Evolutionary conservation across 2,888 invertebrate genomes (phyloP).

Genomic region (Acronicta aceris): DNA sequence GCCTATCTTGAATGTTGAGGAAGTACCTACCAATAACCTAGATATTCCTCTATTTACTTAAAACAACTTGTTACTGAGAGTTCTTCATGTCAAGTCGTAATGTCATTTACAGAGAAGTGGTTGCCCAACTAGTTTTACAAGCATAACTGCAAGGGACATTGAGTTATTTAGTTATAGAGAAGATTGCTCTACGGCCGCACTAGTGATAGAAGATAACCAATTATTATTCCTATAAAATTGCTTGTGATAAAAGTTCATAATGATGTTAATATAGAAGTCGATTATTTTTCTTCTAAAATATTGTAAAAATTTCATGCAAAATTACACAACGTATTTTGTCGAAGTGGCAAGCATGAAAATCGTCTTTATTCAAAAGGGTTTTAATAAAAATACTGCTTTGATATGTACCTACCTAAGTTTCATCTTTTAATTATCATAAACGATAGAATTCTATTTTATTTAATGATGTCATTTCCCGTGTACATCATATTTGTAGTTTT

Average conservation of each 20-base stretch:
- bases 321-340: no score
- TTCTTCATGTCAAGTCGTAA: constrained; percentile 11
- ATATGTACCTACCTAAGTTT: no score
- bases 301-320: neutral
- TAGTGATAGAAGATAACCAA: constrained; percentile 9
- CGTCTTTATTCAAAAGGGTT: no score
- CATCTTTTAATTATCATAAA: no score
- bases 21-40: no score
- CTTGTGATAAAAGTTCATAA: constrained; percentile 11
- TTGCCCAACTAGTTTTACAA: constrained; percentile 22
- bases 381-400: no score
- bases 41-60: constrained; percentile 7
- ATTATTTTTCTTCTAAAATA: constrained; percentile 3
- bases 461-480: no score
- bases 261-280: constrained; percentile 4
- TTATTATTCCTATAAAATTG: constrained; percentile 18
- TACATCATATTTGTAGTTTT: no score
- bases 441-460: no score
- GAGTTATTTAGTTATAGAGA: constrained; percentile 38
- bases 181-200: constrained; percentile 26
- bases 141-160: constrained; percentile 24
- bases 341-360: no score
- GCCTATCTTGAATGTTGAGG: no score
- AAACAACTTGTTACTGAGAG: constrained; percentile 16
- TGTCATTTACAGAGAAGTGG: constrained; percentile 38